A percentile compares a stretch with the other conserved stretches of the same genome.
Conservation (phyloP, 92 coral and sea anemone species). For the Paramuricea clavata region DNA sequence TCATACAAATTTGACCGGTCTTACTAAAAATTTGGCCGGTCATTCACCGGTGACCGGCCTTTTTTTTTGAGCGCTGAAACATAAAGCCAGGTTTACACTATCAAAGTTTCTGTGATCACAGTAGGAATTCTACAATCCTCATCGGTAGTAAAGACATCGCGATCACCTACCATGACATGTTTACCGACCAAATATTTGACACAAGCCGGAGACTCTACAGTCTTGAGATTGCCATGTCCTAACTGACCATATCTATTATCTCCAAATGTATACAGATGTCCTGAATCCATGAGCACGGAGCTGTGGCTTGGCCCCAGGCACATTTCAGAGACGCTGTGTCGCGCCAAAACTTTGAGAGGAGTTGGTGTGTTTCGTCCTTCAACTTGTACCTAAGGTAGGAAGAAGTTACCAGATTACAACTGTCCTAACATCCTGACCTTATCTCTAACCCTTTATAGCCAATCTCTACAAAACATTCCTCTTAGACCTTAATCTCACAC, state of each 20-base stretch:
- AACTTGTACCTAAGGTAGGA: constrained; percentile 77
- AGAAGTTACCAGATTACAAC: not conserved
- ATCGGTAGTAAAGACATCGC: too few species aligned
- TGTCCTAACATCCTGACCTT: too few species aligned
- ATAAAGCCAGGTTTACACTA: too few species aligned
- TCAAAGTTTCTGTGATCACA: too few species aligned
- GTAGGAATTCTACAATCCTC: too few species aligned
- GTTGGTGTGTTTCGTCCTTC: constrained; percentile 93
- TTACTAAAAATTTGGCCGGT: too few species aligned
- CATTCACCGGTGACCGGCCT: too few species aligned
- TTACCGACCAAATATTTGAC: constrained; percentile 87
- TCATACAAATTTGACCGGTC: too few species aligned
- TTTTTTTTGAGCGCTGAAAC: too few species aligned
- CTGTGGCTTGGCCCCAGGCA: constrained; percentile 94
- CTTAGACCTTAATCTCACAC: too few species aligned
- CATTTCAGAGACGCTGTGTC: constrained; percentile 91
- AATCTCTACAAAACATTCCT: too few species aligned
- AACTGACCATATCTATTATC: constrained; percentile 89
- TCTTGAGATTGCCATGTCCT: constrained; percentile 89
- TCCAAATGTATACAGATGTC: constrained; percentile 96
- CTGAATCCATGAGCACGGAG: constrained; percentile 94
- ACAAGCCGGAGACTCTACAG: constrained; percentile 90
- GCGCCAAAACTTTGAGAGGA: constrained; percentile 91
- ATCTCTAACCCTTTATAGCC: too few species aligned
- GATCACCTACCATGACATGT: constrained; percentile 70